phyloP scores from a whole-genome alignment of 2,888 invertebrate genomes.

The Nipponacmea schrenckii region DNA sequence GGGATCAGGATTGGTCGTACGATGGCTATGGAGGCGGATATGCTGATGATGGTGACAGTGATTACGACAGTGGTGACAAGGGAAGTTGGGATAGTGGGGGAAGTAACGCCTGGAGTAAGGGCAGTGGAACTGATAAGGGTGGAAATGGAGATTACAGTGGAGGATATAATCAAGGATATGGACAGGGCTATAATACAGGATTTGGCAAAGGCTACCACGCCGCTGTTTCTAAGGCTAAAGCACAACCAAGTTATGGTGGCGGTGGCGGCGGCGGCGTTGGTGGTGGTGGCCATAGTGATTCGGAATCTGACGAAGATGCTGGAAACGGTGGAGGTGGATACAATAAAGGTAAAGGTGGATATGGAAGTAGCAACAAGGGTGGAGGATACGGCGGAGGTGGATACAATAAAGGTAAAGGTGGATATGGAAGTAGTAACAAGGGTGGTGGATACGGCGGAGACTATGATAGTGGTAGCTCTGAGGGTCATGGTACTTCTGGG shows the following conservation, averaged over 20 bases:
- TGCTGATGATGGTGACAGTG: conserved; percentile 11
- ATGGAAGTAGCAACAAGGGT: conserved; percentile 10
- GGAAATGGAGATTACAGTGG: conserved; percentile 20
- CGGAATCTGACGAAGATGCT: not conserved
- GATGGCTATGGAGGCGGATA: conserved; percentile 13
- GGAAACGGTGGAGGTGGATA: not conserved
- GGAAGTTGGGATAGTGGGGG: conserved; percentile 31
- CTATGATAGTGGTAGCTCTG: not conserved
- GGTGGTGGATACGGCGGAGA: conserved; percentile 13
- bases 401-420: conserved; percentile 22
- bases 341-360: conserved; percentile 23
- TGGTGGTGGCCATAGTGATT: conserved; percentile 14
- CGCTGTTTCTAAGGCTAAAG: conserved; percentile 4
- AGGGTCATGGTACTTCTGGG: not conserved
- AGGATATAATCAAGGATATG: conserved; percentile 20
- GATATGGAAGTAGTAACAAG: conserved; percentile 9
- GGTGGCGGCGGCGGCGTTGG: conserved; percentile 11
- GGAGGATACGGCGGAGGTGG: conserved; percentile 2
- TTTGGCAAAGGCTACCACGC: not conserved
- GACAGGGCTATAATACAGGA: not conserved
- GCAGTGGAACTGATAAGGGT: conserved; percentile 23
- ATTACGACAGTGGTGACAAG: conserved; percentile 24
- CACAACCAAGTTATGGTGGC: not conserved
- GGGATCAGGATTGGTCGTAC: conserved; percentile 13
- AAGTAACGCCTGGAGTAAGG: conserved; percentile 25